phyloP scores from a whole-genome alignment of 1,140 invertebrate genomes.

The Brachionus plicatilis region DNA sequence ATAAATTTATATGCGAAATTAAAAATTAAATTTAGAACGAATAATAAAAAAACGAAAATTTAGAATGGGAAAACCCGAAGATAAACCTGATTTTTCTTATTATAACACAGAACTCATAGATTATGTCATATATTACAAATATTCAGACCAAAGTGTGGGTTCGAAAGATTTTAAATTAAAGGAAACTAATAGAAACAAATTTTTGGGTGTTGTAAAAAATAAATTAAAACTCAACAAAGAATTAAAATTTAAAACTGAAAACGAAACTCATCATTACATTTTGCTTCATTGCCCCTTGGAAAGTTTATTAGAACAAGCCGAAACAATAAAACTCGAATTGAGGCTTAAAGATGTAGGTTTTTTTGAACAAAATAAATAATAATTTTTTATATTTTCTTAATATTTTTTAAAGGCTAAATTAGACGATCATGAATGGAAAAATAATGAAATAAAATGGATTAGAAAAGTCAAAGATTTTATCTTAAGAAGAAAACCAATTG shows the following conservation, averaged over 20 bases:
- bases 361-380: slow-evolving; percentile 45
- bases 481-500: not conserved
- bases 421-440: not conserved
- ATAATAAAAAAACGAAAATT: too few species aligned
- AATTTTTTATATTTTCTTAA: not conserved
- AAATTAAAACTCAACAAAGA: slow-evolving; percentile 41
- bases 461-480: not conserved
- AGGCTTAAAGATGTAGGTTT: slow-evolving; percentile 42
- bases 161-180: not conserved
- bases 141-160: too few species aligned
- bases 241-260: slow-evolving; percentile 42
- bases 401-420: not conserved
- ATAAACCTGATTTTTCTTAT: too few species aligned
- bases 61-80: too few species aligned
- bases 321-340: slow-evolving; percentile 51
- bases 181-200: slow-evolving; percentile 23
- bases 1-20: too few species aligned
- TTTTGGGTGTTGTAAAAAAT: slow-evolving; percentile 42
- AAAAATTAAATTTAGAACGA: too few species aligned
- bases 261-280: slow-evolving; percentile 47
- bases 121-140: too few species aligned
- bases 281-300: slow-evolving; percentile 50
- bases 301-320: slow-evolving; percentile 50
- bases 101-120: too few species aligned
- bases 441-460: not conserved